Percentiles rank a stretch among this genome's conserved stretches.
Evolutionary conservation across 2,797 vertebrate genomes (phyloP).

Genomic region (Enteromius treurensis): DNA sequence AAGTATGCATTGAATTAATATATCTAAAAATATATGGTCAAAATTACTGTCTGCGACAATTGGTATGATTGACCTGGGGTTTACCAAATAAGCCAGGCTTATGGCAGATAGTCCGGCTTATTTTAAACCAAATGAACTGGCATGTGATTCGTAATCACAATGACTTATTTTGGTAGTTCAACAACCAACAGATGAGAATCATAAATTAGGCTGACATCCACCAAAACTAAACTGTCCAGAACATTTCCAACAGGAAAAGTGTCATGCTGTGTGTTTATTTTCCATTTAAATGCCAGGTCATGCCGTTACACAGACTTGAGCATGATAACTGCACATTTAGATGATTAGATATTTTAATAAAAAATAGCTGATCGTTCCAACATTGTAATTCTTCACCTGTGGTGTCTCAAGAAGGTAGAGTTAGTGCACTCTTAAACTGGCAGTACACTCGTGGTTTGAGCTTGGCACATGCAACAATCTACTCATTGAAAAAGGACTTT

Average conservation of each 20-base stretch:
- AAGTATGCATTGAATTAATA: not conserved
- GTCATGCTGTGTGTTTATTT: not conserved
- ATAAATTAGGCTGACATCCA: not conserved
- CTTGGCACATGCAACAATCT: not conserved
- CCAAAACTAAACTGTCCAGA: not conserved
- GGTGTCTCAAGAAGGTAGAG: not conserved
- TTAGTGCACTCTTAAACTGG: not conserved
- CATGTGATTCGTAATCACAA: not conserved
- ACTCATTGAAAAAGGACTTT: conserved; percentile 14
- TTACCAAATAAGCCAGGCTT: too few species aligned
- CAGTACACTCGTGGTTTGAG: not conserved
- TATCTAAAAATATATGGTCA: too few species aligned
- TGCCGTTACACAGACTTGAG: not conserved
- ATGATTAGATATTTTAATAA: not conserved
- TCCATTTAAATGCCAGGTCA: not conserved
- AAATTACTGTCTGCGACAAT: too few species aligned
- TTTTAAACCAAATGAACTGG: too few species aligned
- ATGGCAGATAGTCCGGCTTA: too few species aligned
- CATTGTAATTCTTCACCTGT: not conserved
- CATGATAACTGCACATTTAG: conserved; percentile 1
- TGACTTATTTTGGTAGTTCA: conserved; percentile 12
- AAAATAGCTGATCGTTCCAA: not conserved
- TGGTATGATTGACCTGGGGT: too few species aligned
- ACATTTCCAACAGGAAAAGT: conserved; percentile 6
- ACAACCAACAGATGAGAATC: conserved; percentile 16